phyloP scores from a whole-genome alignment of 2,797 vertebrate genomes.

The Ptychadena robeensis region DNA sequence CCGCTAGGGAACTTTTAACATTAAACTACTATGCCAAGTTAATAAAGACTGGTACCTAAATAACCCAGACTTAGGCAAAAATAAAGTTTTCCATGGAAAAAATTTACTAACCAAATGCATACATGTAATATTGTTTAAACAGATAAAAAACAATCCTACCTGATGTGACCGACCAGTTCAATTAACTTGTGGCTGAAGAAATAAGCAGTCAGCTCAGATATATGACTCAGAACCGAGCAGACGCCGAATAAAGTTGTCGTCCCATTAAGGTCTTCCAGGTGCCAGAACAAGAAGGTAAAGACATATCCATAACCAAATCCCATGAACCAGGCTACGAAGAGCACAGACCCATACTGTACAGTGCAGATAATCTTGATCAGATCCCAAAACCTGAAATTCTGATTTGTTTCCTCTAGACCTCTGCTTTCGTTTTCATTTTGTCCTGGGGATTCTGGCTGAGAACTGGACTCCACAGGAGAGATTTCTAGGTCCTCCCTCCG shows the following conservation, averaged over 20 bases:
- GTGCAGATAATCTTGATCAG: constrained; percentile 88
- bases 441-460: constrained; percentile 68
- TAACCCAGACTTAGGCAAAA: no score
- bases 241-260: constrained; percentile 94
- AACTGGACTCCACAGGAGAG: constrained; percentile 71
- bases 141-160: constrained; percentile 76
- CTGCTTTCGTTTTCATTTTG: constrained; percentile 68
- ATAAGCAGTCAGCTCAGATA: constrained; percentile 92
- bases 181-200: constrained; percentile 98
- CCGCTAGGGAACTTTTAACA: no score
- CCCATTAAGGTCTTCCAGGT: constrained; percentile 91
- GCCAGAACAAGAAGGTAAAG: constrained; percentile 98
- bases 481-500: constrained; percentile 73
- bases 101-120: no score
- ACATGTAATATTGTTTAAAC: no score
- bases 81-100: no score
- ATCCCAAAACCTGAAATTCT: constrained; percentile 76
- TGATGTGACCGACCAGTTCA: constrained; percentile 93
- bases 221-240: constrained; percentile 91
- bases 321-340: constrained; percentile 99
- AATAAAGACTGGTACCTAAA: no score
- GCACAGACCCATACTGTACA: constrained; percentile 90
- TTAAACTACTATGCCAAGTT: no score
- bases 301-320: constrained; percentile 97
- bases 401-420: constrained; percentile 30